These are phyloP conservation scores for Pocillopora damicornis DNA, from an alignment of 64 coral and sea anemone species.

Conservation along the genomic window DNA sequence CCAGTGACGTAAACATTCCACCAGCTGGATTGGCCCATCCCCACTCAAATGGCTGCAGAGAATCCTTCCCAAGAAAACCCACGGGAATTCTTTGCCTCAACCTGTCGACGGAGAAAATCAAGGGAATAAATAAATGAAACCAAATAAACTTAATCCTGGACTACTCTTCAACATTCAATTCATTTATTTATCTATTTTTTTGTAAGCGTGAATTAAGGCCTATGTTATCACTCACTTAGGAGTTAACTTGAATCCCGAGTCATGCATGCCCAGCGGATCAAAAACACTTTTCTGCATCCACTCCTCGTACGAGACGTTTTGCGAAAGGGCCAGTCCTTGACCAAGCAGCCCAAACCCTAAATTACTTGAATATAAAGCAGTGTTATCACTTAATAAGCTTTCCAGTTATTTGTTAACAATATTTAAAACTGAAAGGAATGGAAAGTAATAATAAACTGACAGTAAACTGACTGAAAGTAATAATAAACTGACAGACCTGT, in stretches of 20 bases:
- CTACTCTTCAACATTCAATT: too few relatives aligned
- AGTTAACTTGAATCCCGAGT: constrained; percentile 40
- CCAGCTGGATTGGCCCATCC: constrained; percentile 51
- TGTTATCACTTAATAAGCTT: too few relatives aligned
- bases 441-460: neutral
- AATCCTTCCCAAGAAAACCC: neutral
- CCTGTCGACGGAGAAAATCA: neutral
- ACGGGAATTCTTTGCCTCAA: constrained; percentile 15
- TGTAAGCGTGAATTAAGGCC: too few relatives aligned
- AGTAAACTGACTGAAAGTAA: neutral
- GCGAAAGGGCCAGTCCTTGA: constrained; percentile 26
- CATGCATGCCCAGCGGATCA: constrained; percentile 47
- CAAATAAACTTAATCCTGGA: too few relatives aligned
- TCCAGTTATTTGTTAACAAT: neutral
- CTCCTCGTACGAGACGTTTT: constrained; percentile 30
- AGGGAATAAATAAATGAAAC: too few relatives aligned
- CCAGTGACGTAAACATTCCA: constrained; percentile 44
- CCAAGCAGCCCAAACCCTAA: constrained; percentile 64
- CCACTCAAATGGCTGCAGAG: constrained; percentile 27
- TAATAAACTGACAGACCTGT: constrained; percentile 40
- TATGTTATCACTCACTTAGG: constrained; percentile 22
- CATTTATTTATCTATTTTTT: too few relatives aligned
- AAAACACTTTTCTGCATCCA: constrained; percentile 47
- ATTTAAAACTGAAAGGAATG: neutral
- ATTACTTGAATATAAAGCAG: constrained; percentile 16